Evolutionary conservation across 2,113 vertebrate genomes (phyloP), one percentile per base, ranked within the genome.

Genomic region (Hemibagrus wyckioides): DNA sequence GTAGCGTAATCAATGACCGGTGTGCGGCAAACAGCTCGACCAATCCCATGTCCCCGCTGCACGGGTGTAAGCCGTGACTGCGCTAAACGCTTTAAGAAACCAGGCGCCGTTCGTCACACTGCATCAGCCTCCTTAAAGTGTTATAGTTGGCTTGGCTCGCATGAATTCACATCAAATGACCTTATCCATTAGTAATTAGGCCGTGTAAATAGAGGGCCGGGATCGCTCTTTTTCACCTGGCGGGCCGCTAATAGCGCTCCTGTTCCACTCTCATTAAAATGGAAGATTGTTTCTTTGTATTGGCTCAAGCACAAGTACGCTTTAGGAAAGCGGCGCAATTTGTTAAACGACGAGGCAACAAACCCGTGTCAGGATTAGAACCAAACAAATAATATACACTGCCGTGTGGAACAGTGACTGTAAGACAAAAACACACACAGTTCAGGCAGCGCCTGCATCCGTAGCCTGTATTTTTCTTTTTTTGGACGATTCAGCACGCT

Each of bases 131-230:
- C 54, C 23, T 71, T 41, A n/a, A 86, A 79, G 65, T 79, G 77
- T 61, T 86, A 63, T 84, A 30, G 61, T 89, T 86, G 81, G 86
- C 82, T 69, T 54, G 1, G 0, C 2, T 56, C 13, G 41, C 84
- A 79, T 48, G 56, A 63, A 63, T 36, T 59, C 54, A 33, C 56
- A 59, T 84, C 54, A 80, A 84, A 84, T 84, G 79, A 84, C 63
- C 59, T 86, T 48, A 57, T 84, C 81, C 82, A 67, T 84, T 82
- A 30, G 10, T 84, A 86, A 89, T 89, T 84, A 63, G 63, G 50
- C 69, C 44, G 56, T 63, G 82, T 89, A 87, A 89, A 87, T 73
- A 85, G 28, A 56, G 54, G 39, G 41, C n/a, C 41, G 71, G 86
- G 75, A 87, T 76, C 19, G 14, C 48, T 83, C 73, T 50, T 82